Evolutionary conservation across 2,797 vertebrate genomes (phyloP).

Genomic region (Sparidentex hasta): DNA sequence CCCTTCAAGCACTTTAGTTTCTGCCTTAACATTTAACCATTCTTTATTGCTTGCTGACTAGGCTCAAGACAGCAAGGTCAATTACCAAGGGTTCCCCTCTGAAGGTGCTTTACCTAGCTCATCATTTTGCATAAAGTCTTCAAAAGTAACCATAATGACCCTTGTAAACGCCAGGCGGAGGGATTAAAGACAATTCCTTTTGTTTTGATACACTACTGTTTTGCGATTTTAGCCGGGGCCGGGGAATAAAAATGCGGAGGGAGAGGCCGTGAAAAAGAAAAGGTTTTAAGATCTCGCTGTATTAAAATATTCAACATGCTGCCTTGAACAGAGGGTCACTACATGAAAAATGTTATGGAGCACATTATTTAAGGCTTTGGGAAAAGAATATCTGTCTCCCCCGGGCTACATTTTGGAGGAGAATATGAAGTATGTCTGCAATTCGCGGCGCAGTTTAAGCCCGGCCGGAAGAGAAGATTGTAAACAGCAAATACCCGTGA

Average conservation of each 20-base stretch:
- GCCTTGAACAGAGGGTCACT: slow-evolving; percentile 67
- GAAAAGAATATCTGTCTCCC: slow-evolving; percentile 55
- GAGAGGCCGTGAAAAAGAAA: slow-evolving; percentile 63
- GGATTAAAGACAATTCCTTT: slow-evolving; percentile 69
- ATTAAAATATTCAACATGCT: slow-evolving; percentile 73
- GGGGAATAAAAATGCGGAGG: slow-evolving; percentile 51
- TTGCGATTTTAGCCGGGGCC: slow-evolving; percentile 46
- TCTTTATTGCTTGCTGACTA: slow-evolving; percentile 88
- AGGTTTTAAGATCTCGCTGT: slow-evolving; percentile 56
- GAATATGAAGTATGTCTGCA: slow-evolving; percentile 48
- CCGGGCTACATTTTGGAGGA: slow-evolving; percentile 50
- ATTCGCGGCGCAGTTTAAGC: slow-evolving; percentile 52
- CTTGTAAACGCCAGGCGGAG: slow-evolving; percentile 65
- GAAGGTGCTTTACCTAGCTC: slow-evolving; percentile 76
- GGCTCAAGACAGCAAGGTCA: slow-evolving; percentile 87
- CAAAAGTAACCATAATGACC: slow-evolving; percentile 73
- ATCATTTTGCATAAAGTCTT: slow-evolving; percentile 77
- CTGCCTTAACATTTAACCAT: slow-evolving; percentile 86
- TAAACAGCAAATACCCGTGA: slow-evolving; percentile 73
- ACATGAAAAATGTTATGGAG: slow-evolving; percentile 69
- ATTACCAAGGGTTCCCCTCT: slow-evolving; percentile 80
- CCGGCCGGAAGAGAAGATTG: slow-evolving; percentile 37
- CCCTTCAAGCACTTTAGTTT: slow-evolving; percentile 85
- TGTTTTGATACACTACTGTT: slow-evolving; percentile 74
- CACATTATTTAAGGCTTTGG: slow-evolving; percentile 71